phyloP scores from a whole-genome alignment of 1,140 invertebrate species.

The Lordiphosa clarofinis region DNA sequence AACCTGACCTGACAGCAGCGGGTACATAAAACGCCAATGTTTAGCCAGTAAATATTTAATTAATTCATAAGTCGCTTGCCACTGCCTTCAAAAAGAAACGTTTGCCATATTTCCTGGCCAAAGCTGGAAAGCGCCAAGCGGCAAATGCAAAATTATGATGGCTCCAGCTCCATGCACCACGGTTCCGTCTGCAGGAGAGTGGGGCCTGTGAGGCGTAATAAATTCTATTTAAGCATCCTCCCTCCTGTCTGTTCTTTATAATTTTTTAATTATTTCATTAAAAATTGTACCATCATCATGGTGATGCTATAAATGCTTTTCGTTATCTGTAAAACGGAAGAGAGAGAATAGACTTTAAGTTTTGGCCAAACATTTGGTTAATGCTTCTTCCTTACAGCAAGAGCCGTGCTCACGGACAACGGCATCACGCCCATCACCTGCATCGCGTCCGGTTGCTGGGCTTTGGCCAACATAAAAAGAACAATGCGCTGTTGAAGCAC shows the following conservation, averaged over 20 bases:
- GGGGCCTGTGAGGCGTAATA: slow-evolving; percentile 53
- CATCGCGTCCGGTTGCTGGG: slow-evolving; percentile 24
- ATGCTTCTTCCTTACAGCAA: slow-evolving; percentile 20
- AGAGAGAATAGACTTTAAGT: slow-evolving; percentile 3
- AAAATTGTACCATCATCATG: slow-evolving; percentile 59
- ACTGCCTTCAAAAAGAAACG: slow-evolving; percentile 26
- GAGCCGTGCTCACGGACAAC: slow-evolving; percentile 40
- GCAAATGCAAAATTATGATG: slow-evolving; percentile 65
- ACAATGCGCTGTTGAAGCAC: slow-evolving; percentile 29
- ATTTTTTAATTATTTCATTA: slow-evolving; percentile 56
- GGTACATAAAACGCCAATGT: slow-evolving; percentile 63
- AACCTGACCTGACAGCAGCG: slow-evolving; percentile 2
- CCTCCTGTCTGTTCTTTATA: slow-evolving; percentile 9
- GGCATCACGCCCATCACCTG: slow-evolving; percentile 36
- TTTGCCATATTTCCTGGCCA: slow-evolving; percentile 15
- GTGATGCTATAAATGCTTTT: slow-evolving; percentile 59
- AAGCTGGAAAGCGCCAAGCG: slow-evolving; percentile 1
- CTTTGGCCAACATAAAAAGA: slow-evolving; percentile 36
- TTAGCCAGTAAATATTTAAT: slow-evolving; percentile 73
- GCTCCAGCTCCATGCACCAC: slow-evolving; percentile 17
- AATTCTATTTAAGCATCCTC: slow-evolving; percentile 51
- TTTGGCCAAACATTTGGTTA: neutral
- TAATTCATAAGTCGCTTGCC: slow-evolving; percentile 62
- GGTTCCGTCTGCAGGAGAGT: slow-evolving; percentile 5
- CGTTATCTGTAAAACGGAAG: slow-evolving; percentile 26